Conservation (phyloP, 23 tunicate genomes). For the Oikopleura vanhoeffeni region DNA sequence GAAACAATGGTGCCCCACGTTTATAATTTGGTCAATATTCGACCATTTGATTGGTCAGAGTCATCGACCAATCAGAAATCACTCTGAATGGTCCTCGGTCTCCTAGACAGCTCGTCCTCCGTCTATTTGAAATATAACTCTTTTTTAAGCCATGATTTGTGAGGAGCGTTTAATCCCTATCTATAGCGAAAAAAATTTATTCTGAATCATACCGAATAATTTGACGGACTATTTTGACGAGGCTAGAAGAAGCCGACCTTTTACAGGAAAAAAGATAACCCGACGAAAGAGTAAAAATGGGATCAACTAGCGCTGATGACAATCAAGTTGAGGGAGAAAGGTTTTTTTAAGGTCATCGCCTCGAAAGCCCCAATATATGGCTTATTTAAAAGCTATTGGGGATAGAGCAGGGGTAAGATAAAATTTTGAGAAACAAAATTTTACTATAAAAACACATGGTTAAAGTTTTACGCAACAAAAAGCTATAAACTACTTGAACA, state of each 20-base stretch:
- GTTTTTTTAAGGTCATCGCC: neutral
- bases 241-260: neutral
- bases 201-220: neutral
- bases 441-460: too few species aligned
- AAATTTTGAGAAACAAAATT: too few species aligned
- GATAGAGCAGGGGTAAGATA: too few species aligned
- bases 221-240: neutral
- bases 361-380: neutral
- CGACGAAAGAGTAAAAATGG: neutral
- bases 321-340: neutral
- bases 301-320: neutral
- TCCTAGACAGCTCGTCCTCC: too few species aligned
- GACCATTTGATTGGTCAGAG: too few species aligned
- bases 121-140: too few species aligned
- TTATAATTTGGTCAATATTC: too few species aligned
- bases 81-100: too few species aligned
- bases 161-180: conserved; percentile 2
- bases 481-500: neutral
- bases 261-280: neutral
- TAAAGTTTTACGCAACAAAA: neutral
- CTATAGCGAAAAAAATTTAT: neutral
- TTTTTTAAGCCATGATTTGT: too few species aligned
- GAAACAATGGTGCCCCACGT: too few species aligned
- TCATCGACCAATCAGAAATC: too few species aligned
- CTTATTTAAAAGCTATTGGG: neutral